phyloP scores from a whole-genome alignment of 2,888 invertebrate genomes.

The Platycnemis pennipes region DNA sequence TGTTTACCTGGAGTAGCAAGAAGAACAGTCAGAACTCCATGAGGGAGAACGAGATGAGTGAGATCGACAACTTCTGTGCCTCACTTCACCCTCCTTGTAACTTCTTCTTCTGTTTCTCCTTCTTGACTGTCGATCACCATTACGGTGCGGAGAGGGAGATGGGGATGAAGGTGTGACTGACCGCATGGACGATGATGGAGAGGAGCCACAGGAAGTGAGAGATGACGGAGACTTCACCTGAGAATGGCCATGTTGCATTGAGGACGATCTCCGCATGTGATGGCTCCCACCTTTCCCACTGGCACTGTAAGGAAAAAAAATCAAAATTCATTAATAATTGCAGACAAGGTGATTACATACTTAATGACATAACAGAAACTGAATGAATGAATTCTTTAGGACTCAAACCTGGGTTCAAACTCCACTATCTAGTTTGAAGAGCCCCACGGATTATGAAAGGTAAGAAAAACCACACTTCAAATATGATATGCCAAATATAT shows the following conservation, averaged over 20 bases:
- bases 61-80: constrained; percentile 40
- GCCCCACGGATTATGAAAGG: no score
- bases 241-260: constrained; percentile 7
- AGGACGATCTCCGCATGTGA: constrained; percentile 8
- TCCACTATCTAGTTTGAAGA: no score
- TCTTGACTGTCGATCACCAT: not conserved
- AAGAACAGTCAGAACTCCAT: constrained; percentile 66
- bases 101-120: constrained; percentile 71
- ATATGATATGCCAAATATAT: no score
- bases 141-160: constrained; percentile 5
- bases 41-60: constrained; percentile 61
- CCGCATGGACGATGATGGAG: constrained; percentile 38
- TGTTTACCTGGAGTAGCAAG: constrained; percentile 62
- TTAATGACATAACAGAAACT: no score
- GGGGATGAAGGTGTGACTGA: constrained; percentile 42
- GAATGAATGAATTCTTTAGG: no score
- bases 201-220: constrained; percentile 30
- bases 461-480: no score
- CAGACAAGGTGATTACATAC: no score
- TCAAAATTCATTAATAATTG: no score
- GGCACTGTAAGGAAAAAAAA: not conserved
- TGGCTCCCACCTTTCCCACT: constrained; percentile 25
- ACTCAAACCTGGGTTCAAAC: no score
- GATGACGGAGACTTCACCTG: constrained; percentile 40
- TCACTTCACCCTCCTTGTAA: constrained; percentile 1